Conservation (phyloP, 2,797 vertebrate genomes). For the Aphelocoma californica region DNA sequence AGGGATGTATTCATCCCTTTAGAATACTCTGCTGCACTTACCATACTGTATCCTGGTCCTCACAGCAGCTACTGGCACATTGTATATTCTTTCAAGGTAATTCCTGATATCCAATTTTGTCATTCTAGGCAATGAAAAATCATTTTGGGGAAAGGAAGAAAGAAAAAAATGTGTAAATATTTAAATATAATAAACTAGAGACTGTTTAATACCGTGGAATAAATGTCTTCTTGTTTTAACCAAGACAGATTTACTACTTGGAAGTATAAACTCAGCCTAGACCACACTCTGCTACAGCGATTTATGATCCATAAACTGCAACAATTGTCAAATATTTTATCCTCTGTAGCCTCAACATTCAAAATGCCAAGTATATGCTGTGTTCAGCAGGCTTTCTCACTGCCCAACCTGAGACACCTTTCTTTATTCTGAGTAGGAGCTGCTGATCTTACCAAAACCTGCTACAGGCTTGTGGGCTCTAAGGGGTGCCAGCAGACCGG, state of each 20-base stretch:
- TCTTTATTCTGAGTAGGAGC: not conserved
- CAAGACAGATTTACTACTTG: not conserved
- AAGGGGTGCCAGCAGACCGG: rapidly evolving
- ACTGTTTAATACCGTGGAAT: not conserved
- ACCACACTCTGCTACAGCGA: not conserved
- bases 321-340: not conserved
- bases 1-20: not conserved
- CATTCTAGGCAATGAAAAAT: constrained; percentile 81
- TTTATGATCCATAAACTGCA: not conserved
- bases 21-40: constrained; percentile 71
- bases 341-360: not conserved
- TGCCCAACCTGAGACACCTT: not conserved
- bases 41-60: constrained; percentile 93
- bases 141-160: not conserved
- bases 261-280: not conserved
- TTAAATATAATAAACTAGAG: not conserved
- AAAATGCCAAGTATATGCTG: not conserved
- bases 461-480: not conserved
- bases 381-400: not conserved
- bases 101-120: constrained; percentile 90
- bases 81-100: constrained; percentile 93
- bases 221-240: not conserved
- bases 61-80: constrained; percentile 84
- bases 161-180: not conserved
- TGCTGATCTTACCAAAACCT: not conserved